Evolutionary conservation across 2,113 vertebrate genomes (phyloP).

Genomic region (Lonchura striata): DNA sequence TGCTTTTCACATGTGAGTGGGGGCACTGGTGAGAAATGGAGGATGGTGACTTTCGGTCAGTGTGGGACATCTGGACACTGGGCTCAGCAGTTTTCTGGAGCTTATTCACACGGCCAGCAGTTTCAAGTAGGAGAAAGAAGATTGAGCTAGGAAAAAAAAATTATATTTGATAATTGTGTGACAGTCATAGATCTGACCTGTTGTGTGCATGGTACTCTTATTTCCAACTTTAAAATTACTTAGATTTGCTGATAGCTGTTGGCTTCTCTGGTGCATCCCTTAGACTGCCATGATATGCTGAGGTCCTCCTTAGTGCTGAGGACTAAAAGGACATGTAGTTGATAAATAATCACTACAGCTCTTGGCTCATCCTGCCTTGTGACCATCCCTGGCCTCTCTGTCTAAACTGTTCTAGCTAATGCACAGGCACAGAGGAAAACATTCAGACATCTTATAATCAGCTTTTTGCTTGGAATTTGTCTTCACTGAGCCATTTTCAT

Average conservation of each 20-base stretch:
- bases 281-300: neutral
- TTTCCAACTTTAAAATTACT: neutral
- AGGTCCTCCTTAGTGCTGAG: neutral
- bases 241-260: neutral
- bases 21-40: neutral
- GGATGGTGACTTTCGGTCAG: neutral
- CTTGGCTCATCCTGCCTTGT: neutral
- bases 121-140: neutral
- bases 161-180: neutral
- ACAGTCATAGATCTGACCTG: neutral
- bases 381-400: neutral
- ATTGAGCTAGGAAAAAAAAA: neutral
- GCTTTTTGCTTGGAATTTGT: neutral
- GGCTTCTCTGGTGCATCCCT: neutral
- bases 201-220: neutral
- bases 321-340: neutral
- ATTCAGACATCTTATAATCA: neutral
- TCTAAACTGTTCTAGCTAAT: neutral
- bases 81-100: neutral
- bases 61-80: neutral
- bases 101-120: neutral
- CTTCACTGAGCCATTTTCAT: neutral
- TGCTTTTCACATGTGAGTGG: neutral
- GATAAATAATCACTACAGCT: neutral
- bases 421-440: neutral